Evolutionary conservation across 2,113 vertebrate species (phyloP), one percentile per base, ranked within the genome.

Genomic region (Girardinichthys multiradiatus): DNA sequence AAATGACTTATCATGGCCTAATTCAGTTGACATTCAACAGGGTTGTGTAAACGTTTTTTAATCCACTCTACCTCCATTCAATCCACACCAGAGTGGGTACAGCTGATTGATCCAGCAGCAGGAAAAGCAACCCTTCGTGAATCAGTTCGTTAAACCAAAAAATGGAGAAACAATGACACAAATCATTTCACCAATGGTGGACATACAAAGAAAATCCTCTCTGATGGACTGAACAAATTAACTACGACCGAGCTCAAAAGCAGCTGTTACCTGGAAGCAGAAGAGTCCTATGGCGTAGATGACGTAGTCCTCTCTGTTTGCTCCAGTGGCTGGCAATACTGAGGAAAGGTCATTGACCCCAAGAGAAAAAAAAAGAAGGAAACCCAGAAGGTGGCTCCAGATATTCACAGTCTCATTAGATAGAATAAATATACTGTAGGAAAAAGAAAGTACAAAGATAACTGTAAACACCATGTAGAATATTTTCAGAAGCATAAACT

Each of bases 401-500:
- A 99, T 99, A 82, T 99, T 99, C 74, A 99, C 96, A 0, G 97
- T 98, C 90, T 99, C 98, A 87, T 99, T 99, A 86, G 97, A 99
- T 81, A 99, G 87, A 68, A 98, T 95, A 78, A 98, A 99, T 80
- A 99, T 95, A 85, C 98, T 99, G 92, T 27, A 74, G 59, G 64
- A 74, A 14, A 64, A n/a, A 60, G 60, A 35, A 21, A 19, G 30
- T 28, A 61, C 7, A 14, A 27, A 65, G 26, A 33, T 0, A 14
- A 3, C 60, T 1, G 14, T 30, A 3, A 29, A 4, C 21, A 51
- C 2, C 48, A 54, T 54, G 48, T 26, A 39, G 28, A 29, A 65
- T 30, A 13, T 42, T 39, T 42, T 48, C 21, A 65, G 29, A 7
- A 37, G n/a, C 28, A 12, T 13, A 12, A 28, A 51, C 2, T n/a